Percentiles rank a stretch among this genome's conserved stretches.
Conservation (phyloP, 2,888 invertebrate genomes). For the Matsumyia berberina region DNA sequence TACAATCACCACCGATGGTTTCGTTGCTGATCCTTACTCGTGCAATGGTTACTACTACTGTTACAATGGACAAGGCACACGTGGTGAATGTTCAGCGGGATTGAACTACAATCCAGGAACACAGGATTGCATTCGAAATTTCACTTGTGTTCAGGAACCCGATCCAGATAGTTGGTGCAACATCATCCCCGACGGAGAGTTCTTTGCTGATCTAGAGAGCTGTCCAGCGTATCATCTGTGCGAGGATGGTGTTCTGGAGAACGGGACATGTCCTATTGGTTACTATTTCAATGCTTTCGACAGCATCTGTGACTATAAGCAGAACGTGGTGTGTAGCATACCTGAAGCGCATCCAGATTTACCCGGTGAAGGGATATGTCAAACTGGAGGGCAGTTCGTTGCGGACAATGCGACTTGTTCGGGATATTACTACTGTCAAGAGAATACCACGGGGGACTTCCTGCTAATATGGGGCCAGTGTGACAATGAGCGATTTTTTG, state of each 20-base stretch:
- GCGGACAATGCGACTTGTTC: conserved; percentile 80
- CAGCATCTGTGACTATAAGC: conserved; percentile 79
- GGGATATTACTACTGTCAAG: conserved; percentile 80
- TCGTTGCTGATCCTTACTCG: conserved; percentile 80
- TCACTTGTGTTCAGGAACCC: conserved; percentile 77
- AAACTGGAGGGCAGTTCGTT: conserved; percentile 78
- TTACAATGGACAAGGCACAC: conserved; percentile 77
- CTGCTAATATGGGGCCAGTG: conserved; percentile 78
- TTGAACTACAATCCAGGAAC: conserved; percentile 79
- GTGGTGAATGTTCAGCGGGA: conserved; percentile 78
- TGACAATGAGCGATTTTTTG: conserved; percentile 79
- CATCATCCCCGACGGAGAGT: conserved; percentile 81
- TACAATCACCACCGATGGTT: conserved; percentile 76
- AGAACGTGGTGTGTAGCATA: conserved; percentile 77
- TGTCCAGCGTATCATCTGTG: conserved; percentile 80
- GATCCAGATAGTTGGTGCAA: conserved; percentile 80
- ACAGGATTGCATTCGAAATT: conserved; percentile 78
- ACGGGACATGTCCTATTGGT: conserved; percentile 79
- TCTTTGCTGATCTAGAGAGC: conserved; percentile 77
- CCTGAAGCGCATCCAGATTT: conserved; percentile 16
- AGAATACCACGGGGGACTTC: conserved; percentile 27
- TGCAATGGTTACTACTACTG: conserved; percentile 82
- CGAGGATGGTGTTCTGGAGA: conserved; percentile 77
- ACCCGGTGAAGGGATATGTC: conserved; percentile 77
- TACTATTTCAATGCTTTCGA: conserved; percentile 78